Percentiles rank a stretch among this genome's conserved stretches.
Conservation (phyloP, 1,140 invertebrate genomes). For the Heliothis subflexa region DNA sequence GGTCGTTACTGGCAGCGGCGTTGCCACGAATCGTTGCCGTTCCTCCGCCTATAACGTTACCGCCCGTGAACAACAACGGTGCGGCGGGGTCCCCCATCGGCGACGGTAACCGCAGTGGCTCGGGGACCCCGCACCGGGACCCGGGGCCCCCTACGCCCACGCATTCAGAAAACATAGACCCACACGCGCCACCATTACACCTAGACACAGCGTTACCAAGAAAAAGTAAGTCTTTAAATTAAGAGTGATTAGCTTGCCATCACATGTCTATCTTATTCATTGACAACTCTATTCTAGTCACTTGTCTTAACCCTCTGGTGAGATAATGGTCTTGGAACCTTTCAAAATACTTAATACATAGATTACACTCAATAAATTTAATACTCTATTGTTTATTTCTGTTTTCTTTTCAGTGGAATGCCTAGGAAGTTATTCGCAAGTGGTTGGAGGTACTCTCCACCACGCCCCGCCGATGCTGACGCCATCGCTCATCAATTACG, state of each 20-base stretch:
- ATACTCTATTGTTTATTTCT: background rate
- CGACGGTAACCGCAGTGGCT: constrained; percentile 61
- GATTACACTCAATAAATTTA: background rate
- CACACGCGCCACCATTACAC: constrained; percentile 76
- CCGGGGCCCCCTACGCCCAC: constrained; percentile 87
- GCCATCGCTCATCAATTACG: constrained; percentile 96
- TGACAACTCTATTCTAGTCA: too few species aligned
- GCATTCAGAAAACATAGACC: constrained; percentile 81
- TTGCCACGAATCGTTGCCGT: constrained; percentile 90
- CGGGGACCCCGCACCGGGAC: constrained; percentile 71
- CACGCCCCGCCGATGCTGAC: constrained; percentile 90
- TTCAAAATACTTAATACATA: too few species aligned
- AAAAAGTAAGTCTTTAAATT: constrained; percentile 75
- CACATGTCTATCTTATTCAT: too few species aligned
- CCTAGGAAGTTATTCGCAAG: constrained; percentile 78
- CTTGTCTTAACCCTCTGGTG: too few species aligned
- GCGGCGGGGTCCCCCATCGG: constrained; percentile 64
- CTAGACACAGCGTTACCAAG: constrained; percentile 81
- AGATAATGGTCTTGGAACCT: too few species aligned
- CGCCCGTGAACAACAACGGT: constrained; percentile 51
- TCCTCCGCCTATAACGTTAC: constrained; percentile 68
- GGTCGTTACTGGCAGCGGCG: constrained; percentile 88
- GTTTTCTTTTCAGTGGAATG: constrained; percentile 71
- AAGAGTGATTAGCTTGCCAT: too few species aligned
- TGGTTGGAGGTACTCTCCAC: constrained; percentile 74